Percentiles rank a stretch among this genome's conserved stretches.
These are phyloP conservation scores for Odontamblyopus lacepedii DNA, from an alignment of 2,797 vertebrate species.

Conservation along the genomic window DNA sequence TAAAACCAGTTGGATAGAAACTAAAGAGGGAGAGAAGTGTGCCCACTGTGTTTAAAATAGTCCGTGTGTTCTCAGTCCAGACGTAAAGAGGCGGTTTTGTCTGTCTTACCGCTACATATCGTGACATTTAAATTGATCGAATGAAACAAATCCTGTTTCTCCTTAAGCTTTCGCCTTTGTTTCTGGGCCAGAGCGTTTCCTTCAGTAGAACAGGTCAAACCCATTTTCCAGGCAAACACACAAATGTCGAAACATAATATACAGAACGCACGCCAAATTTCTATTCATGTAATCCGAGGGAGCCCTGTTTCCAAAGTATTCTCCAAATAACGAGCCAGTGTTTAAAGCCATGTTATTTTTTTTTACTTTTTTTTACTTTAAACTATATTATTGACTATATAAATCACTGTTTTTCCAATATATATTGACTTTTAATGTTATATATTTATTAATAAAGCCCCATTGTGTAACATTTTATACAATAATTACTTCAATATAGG, in stretches of 20 bases:
- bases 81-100: conserved; percentile 9
- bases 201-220: conserved; percentile 6
- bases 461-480: too few species aligned
- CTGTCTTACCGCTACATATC: conserved; percentile 20
- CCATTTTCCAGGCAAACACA: conserved; percentile 25
- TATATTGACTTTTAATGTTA: too few species aligned
- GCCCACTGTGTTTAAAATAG: conserved; percentile 23
- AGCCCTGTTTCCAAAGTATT: conserved; percentile 45
- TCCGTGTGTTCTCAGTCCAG: conserved; percentile 13
- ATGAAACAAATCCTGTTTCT: conserved; percentile 26
- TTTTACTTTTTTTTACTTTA: not conserved
- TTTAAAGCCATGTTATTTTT: not conserved
- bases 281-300: conserved; percentile 40
- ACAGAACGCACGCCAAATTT: conserved; percentile 28
- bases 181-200: conserved; percentile 12
- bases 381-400: too few species aligned
- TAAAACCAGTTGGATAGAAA: conserved; percentile 30
- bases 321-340: conserved; percentile 28
- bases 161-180: conserved; percentile 20
- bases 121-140: conserved; percentile 23
- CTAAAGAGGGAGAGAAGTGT: conserved; percentile 32
- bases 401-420: too few species aligned
- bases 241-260: conserved; percentile 19
- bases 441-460: too few species aligned
- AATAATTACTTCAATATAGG: too few species aligned